These are phyloP conservation scores for Malacoraja senta DNA, from an alignment of 2,797 vertebrate species.

Conservation along the genomic window DNA sequence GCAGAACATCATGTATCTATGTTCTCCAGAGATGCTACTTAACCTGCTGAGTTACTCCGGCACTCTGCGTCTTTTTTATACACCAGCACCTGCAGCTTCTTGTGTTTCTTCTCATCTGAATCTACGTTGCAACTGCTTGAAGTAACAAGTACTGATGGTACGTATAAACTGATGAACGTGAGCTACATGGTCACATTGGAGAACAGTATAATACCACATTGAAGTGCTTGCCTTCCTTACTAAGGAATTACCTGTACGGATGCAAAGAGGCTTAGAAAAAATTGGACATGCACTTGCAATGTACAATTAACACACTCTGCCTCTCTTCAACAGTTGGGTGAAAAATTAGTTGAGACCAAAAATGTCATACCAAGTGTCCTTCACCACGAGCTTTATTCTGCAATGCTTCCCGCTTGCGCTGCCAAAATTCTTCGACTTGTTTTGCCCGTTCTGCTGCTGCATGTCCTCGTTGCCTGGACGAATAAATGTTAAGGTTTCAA, in stretches of 20 bases:
- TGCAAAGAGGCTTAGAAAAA: not conserved
- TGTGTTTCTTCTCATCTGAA: not conserved
- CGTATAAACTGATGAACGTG: not conserved
- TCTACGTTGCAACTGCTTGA: not conserved
- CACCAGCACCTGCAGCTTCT: no score
- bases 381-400: slow-evolving; percentile 93
- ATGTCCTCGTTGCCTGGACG: slow-evolving; percentile 68
- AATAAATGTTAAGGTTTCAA: not conserved
- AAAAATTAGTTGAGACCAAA: not conserved
- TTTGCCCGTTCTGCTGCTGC: slow-evolving; percentile 64
- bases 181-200: not conserved
- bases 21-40: no score
- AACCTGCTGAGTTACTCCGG: no score
- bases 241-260: not conserved
- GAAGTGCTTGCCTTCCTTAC: not conserved
- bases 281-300: not conserved
- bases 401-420: slow-evolving; percentile 86
- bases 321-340: not conserved
- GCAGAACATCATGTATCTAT: no score
- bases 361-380: slow-evolving; percentile 82
- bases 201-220: not conserved
- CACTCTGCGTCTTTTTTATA: no score
- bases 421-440: slow-evolving; percentile 92
- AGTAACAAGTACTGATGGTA: not conserved
- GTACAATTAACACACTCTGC: not conserved